Conservation (phyloP, 1,140 invertebrate species). For the Musca vetustissima region DNA sequence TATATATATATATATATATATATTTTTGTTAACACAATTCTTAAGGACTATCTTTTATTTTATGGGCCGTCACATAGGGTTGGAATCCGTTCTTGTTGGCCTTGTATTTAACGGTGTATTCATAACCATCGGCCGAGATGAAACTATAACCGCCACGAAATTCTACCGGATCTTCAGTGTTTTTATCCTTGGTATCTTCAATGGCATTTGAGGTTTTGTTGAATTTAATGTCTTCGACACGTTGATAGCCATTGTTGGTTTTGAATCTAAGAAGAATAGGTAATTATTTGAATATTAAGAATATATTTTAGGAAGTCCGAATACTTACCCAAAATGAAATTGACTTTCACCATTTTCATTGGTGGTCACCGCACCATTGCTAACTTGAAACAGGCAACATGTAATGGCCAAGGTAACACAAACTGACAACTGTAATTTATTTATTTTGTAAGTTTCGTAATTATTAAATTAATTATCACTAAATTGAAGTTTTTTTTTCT, state of each 20-base stretch:
- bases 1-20: too few species aligned
- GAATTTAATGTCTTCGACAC: slow-evolving; percentile 45
- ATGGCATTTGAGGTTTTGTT: slow-evolving; percentile 27
- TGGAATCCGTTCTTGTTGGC: slow-evolving; percentile 73
- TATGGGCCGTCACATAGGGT: slow-evolving; percentile 62
- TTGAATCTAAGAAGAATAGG: slow-evolving; percentile 34
- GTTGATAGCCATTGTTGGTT: slow-evolving; percentile 45
- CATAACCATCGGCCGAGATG: slow-evolving; percentile 68
- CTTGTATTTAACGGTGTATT: slow-evolving; percentile 66
- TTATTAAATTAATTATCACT: background rate
- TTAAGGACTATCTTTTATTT: slow-evolving; percentile 33
- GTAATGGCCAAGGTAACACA: background rate
- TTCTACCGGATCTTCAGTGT: slow-evolving; percentile 39
- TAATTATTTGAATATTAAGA: background rate
- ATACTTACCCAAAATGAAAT: slow-evolving; percentile 17
- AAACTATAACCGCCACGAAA: slow-evolving; percentile 67
- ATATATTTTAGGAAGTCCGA: background rate
- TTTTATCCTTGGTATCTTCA: background rate
- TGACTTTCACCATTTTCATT: slow-evolving; percentile 5
- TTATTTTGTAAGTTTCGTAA: background rate
- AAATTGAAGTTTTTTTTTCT: background rate
- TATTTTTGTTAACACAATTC: too few species aligned
- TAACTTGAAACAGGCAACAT: background rate
- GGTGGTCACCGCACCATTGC: background rate
- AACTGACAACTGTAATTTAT: slow-evolving; percentile 5